phyloP scores from a whole-genome alignment of 2,797 vertebrate species.

The Poecilia gillii region DNA sequence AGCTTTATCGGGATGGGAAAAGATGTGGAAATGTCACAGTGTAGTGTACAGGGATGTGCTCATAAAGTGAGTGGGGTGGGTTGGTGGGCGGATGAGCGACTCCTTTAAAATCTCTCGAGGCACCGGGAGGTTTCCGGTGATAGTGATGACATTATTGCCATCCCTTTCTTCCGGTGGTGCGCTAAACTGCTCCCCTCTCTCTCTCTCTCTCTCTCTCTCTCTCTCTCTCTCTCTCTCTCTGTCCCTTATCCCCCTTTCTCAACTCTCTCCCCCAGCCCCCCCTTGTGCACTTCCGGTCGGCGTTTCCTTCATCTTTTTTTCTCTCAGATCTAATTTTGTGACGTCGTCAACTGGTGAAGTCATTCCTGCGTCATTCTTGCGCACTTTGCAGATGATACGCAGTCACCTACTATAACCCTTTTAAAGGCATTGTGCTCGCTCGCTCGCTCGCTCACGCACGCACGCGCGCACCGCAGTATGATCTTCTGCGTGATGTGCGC shows the following conservation, averaged over 20 bases:
- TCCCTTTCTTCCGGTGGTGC: conserved; percentile 63
- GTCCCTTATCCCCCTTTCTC: not conserved
- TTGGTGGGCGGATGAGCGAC: conserved; percentile 18
- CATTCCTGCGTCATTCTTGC: conserved; percentile 84
- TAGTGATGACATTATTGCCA: conserved; percentile 67
- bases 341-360: conserved; percentile 78
- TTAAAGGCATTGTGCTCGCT: conserved; percentile 69
- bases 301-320: conserved; percentile 65
- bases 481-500: conserved; percentile 24
- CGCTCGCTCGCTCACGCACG: not conserved
- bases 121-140: conserved; percentile 76
- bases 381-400: conserved; percentile 84
- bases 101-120: conserved; percentile 48
- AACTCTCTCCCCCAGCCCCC: not conserved
- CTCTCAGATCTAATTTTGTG: conserved; percentile 63
- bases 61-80: not conserved
- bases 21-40: conserved; percentile 36
- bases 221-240: not conserved
- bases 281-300: conserved; percentile 66
- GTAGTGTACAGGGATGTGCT: conserved; percentile 34
- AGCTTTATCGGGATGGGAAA: too few relatives aligned
- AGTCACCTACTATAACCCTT: conserved; percentile 81
- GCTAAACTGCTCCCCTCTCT: conserved; percentile 7
- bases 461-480: conserved; percentile 67
- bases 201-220: not conserved